These are phyloP conservation scores for Lycaena phlaeas DNA, from an alignment of 2,888 invertebrate genomes.

Conservation along the genomic window DNA sequence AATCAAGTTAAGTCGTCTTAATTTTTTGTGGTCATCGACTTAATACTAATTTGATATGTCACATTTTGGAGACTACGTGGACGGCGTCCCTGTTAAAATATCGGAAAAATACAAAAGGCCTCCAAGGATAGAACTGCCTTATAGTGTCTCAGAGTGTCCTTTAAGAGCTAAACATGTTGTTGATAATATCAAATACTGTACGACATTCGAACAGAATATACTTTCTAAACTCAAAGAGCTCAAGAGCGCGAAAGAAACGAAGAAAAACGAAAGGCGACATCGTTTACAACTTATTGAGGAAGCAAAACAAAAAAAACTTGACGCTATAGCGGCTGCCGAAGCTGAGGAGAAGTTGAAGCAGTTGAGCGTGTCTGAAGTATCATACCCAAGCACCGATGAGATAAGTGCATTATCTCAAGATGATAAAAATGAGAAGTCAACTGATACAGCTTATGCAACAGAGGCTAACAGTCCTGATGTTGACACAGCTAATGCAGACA, in stretches of 20 bases:
- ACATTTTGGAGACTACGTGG: conserved; percentile 78
- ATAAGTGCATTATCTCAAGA: conserved; percentile 69
- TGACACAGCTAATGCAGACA: conserved; percentile 26
- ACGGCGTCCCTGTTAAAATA: conserved; percentile 90
- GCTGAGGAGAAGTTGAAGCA: conserved; percentile 69
- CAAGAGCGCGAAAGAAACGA: conserved; percentile 75
- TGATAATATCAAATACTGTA: conserved; percentile 74
- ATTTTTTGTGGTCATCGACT: conserved; percentile 40
- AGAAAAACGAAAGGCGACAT: conserved; percentile 74
- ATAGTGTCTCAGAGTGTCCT: conserved; percentile 45
- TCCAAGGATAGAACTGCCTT: conserved; percentile 71
- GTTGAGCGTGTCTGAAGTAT: conserved; percentile 70
- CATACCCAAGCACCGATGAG: conserved; percentile 76
- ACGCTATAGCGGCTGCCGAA: conserved; percentile 61
- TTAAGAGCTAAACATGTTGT: conserved; percentile 49
- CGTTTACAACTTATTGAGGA: conserved; percentile 74
- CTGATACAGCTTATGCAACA: conserved; percentile 36
- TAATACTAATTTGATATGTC: conserved; percentile 55
- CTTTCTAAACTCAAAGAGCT: conserved; percentile 81
- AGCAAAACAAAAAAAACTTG: conserved; percentile 68
- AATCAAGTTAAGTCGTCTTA: conserved; percentile 60
- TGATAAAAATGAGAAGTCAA: conserved; percentile 49
- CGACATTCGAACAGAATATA: conserved; percentile 79
- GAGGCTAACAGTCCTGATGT: conserved; percentile 31
- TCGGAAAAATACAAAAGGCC: conserved; percentile 90